These are phyloP conservation scores for Spodoptera litura DNA, from an alignment of 1,140 invertebrate genomes.

Conservation along the genomic window DNA sequence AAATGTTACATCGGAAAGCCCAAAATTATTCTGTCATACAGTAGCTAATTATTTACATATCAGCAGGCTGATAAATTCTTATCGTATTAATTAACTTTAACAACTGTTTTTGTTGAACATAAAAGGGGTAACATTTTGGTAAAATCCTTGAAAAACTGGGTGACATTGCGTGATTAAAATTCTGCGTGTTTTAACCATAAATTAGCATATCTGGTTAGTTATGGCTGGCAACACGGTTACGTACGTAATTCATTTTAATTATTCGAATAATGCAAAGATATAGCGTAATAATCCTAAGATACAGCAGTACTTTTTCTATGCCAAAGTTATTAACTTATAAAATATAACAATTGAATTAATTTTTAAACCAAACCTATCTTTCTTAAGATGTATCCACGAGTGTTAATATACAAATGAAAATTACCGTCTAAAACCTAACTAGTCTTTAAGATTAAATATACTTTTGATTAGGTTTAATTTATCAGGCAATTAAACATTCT, in stretches of 20 bases:
- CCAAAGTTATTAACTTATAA: too few relatives aligned
- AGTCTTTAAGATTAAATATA: too few relatives aligned
- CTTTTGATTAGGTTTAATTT: background rate
- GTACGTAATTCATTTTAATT: slow-evolving; percentile 15
- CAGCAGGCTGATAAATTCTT: background rate
- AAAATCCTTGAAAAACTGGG: background rate
- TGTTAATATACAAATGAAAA: too few relatives aligned
- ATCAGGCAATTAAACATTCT: background rate
- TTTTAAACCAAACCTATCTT: too few relatives aligned
- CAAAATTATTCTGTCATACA: background rate
- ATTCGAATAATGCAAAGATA: background rate
- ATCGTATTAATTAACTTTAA: background rate
- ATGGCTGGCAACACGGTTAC: background rate
- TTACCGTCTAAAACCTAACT: too few relatives aligned
- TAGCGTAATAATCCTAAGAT: too few relatives aligned
- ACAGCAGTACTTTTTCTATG: too few relatives aligned
- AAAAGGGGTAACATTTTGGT: slow-evolving; percentile 12
- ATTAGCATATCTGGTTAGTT: slow-evolving; percentile 35
- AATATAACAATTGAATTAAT: too few relatives aligned
- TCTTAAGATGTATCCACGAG: too few relatives aligned
- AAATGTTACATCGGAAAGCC: too few relatives aligned
- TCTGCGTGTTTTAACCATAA: slow-evolving; percentile 35
- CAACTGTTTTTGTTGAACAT: background rate
- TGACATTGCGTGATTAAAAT: slow-evolving; percentile 38
- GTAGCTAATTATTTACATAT: background rate